Conservation (phyloP, 2,888 invertebrate species). For the Lamproptera curius region DNA sequence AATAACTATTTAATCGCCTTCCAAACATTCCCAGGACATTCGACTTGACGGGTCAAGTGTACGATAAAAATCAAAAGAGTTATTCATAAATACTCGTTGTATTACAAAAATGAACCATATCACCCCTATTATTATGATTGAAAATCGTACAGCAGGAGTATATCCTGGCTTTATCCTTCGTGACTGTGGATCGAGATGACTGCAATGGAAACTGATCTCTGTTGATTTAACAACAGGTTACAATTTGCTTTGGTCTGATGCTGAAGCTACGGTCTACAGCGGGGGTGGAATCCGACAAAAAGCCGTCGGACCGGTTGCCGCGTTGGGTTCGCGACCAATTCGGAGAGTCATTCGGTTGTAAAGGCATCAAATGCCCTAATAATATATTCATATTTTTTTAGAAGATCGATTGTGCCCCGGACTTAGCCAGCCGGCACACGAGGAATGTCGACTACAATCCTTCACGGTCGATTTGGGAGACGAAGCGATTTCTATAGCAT, state of each 20-base stretch:
- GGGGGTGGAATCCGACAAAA: constrained; percentile 72
- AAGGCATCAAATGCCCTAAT: constrained; percentile 54
- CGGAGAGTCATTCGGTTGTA: constrained; percentile 43
- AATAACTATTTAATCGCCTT: constrained; percentile 55
- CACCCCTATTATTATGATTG: constrained; percentile 28
- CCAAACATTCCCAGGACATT: constrained; percentile 68
- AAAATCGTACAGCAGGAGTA: constrained; percentile 31
- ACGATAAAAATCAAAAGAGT: constrained; percentile 66
- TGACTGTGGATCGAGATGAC: constrained; percentile 50
- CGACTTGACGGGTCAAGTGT: constrained; percentile 67
- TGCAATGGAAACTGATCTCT: constrained; percentile 30
- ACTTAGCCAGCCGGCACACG: constrained; percentile 15
- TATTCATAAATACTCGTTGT: constrained; percentile 40
- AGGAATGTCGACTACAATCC: constrained; percentile 5
- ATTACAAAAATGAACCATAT: constrained; percentile 34
- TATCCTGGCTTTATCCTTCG: constrained; percentile 67
- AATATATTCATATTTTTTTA: constrained; percentile 56
- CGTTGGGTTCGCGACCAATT: constrained; percentile 43
- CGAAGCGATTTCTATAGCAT: too few relatives aligned
- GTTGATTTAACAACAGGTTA: background rate
- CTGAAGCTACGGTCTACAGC: constrained; percentile 47
- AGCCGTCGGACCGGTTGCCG: constrained; percentile 62
- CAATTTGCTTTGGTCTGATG: constrained; percentile 27
- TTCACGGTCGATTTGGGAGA: constrained; percentile 12
- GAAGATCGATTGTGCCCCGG: constrained; percentile 39